phyloP scores from a whole-genome alignment of 2,888 invertebrate species.

The Orchesellides sinensis region DNA sequence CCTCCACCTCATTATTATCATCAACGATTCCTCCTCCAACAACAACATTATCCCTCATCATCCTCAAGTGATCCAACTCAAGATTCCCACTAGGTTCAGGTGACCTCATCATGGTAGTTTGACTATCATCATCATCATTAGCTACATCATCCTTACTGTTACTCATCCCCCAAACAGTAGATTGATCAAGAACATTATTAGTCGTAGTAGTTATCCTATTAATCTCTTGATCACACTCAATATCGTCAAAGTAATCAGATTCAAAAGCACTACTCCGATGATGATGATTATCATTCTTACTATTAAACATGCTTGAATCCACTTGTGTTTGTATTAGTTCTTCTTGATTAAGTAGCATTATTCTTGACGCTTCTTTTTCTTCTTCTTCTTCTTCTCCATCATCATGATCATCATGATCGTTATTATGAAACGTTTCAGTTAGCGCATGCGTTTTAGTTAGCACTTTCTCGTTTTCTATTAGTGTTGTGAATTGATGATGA shows the following conservation, averaged over 20 bases:
- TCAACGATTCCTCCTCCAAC: too few species aligned
- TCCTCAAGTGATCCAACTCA: conserved; percentile 3
- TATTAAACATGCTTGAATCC: too few species aligned
- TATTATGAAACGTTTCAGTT: too few species aligned
- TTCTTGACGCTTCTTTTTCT: too few species aligned
- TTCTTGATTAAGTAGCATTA: too few species aligned
- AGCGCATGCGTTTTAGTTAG: conserved; percentile 9
- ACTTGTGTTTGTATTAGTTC: too few species aligned
- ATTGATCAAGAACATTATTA: not conserved
- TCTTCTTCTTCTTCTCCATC: too few species aligned
- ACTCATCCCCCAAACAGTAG: not conserved
- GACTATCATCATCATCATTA: not conserved
- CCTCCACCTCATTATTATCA: not conserved
- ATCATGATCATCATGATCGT: too few species aligned
- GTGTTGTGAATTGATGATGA: conserved; percentile 47
- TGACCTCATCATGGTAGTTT: not conserved
- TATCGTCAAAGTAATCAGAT: not conserved
- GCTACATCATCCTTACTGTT: not conserved
- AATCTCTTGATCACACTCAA: conserved; percentile 36
- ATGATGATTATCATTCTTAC: too few species aligned
- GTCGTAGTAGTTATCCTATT: conserved; percentile 32
- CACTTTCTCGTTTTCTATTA: conserved; percentile 52
- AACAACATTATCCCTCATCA: too few species aligned
- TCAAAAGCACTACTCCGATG: not conserved
- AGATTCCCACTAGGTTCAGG: conserved; percentile 40